phyloP scores from a whole-genome alignment of 2,113 vertebrate genomes.

The Cyphomyrus plagiostoma region DNA sequence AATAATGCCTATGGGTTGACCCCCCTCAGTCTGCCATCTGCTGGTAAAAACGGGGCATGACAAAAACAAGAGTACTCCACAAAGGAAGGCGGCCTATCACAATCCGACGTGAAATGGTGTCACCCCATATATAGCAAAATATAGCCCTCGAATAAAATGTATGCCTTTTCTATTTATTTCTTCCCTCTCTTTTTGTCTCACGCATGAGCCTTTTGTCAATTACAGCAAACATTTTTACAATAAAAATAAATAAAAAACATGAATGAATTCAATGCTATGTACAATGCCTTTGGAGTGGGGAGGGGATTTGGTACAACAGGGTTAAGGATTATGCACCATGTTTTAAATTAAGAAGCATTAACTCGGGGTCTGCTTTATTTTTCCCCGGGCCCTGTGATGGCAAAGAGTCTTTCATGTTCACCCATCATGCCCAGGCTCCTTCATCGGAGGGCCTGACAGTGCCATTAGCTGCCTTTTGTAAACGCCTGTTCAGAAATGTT shows the following conservation, averaged over 20 bases:
- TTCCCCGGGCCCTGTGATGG: background rate
- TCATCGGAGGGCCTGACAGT: background rate
- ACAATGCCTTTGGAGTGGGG: background rate
- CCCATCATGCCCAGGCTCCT: background rate
- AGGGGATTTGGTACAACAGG: background rate
- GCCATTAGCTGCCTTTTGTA: background rate
- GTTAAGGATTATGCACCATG: background rate
- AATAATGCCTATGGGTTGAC: background rate
- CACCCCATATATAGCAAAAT: no score
- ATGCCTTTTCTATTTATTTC: background rate
- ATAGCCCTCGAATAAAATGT: background rate
- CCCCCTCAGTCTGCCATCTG: conserved; percentile 29
- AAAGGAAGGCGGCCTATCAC: conserved; percentile 4
- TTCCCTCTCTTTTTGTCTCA: background rate
- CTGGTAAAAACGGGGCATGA: conserved; percentile 21
- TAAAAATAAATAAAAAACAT: background rate
- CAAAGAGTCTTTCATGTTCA: background rate
- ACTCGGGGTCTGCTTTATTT: background rate
- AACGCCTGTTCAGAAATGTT: background rate
- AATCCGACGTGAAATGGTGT: background rate
- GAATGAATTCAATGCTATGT: background rate
- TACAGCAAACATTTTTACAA: background rate
- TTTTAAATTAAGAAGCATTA: background rate
- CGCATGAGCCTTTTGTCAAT: background rate
- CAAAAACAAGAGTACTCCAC: conserved; percentile 14